Percentiles rank a stretch among this genome's conserved stretches.
phyloP scores from a whole-genome alignment of 2,888 invertebrate genomes.

The Diarsia brunnea region DNA sequence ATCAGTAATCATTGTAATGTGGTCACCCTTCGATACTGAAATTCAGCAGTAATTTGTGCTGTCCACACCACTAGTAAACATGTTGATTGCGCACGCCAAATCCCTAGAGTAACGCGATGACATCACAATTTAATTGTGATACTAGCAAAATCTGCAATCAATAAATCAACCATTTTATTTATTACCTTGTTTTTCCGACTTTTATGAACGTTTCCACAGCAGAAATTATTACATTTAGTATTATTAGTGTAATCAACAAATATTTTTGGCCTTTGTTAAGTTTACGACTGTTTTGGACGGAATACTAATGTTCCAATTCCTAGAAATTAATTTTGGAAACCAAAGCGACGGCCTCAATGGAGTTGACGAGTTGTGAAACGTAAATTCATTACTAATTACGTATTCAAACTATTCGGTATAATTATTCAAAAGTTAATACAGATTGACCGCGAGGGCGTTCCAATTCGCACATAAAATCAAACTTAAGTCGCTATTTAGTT shows the following conservation, averaged over 20 bases:
- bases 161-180: constrained; percentile 54
- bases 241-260: constrained; percentile 45
- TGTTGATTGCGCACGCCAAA: constrained; percentile 44
- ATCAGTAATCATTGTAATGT: background rate
- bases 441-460: constrained; percentile 58
- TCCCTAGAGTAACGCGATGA: constrained; percentile 27
- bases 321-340: background rate
- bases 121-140: constrained; percentile 55
- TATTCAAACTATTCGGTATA: constrained; percentile 49
- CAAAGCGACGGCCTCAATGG: constrained; percentile 10
- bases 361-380: constrained; percentile 13
- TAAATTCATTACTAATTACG: constrained; percentile 10
- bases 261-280: constrained; percentile 33
- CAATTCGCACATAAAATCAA: constrained; percentile 72
- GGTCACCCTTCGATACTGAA: background rate
- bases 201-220: constrained; percentile 34
- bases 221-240: constrained; percentile 37
- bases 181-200: constrained; percentile 56
- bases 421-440: constrained; percentile 60
- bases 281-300: constrained; percentile 38
- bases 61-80: constrained; percentile 42
- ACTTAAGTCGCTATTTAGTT: constrained; percentile 71
- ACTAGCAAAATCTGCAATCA: constrained; percentile 36
- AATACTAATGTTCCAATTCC: constrained; percentile 10
- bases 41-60: constrained; percentile 12